These are phyloP conservation scores for Syritta pipiens DNA, from an alignment of 2,888 invertebrate species.

Conservation along the genomic window DNA sequence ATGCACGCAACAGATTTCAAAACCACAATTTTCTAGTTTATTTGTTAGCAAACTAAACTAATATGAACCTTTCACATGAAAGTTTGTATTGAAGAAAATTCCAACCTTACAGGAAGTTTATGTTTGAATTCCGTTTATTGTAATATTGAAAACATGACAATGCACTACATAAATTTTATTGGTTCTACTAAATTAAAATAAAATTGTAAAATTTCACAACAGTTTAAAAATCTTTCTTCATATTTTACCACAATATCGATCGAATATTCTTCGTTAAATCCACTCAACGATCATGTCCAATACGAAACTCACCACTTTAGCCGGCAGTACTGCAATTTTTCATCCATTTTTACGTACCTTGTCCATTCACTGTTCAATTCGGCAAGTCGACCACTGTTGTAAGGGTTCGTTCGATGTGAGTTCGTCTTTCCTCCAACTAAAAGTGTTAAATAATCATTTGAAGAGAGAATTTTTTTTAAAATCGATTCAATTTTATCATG, in stretches of 20 bases:
- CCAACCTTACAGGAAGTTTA: too few species aligned
- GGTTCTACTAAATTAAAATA: not conserved
- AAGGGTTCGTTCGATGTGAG: conserved; percentile 79
- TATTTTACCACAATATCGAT: conserved; percentile 36
- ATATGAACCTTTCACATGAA: too few species aligned
- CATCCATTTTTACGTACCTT: conserved; percentile 70
- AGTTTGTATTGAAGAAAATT: too few species aligned
- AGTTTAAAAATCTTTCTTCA: conserved; percentile 16
- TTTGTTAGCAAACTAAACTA: too few species aligned
- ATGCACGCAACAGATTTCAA: too few species aligned
- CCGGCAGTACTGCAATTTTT: conserved; percentile 70
- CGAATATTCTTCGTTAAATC: conserved; percentile 38
- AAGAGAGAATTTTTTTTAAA: conserved; percentile 38
- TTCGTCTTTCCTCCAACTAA: conserved; percentile 55
- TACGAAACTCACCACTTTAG: conserved; percentile 53
- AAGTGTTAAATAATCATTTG: conserved; percentile 67
- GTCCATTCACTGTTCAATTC: conserved; percentile 74
- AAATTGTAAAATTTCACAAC: not conserved
- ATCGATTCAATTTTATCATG: conserved; percentile 51
- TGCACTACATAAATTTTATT: too few species aligned
- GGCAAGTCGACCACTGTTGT: conserved; percentile 76
- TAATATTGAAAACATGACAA: too few species aligned
- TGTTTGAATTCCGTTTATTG: too few species aligned
- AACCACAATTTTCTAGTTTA: too few species aligned
- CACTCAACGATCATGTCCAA: conserved; percentile 32